Evolutionary conservation across 2,888 invertebrate species (phyloP).

Genomic region (Agriopis aurantiaria): DNA sequence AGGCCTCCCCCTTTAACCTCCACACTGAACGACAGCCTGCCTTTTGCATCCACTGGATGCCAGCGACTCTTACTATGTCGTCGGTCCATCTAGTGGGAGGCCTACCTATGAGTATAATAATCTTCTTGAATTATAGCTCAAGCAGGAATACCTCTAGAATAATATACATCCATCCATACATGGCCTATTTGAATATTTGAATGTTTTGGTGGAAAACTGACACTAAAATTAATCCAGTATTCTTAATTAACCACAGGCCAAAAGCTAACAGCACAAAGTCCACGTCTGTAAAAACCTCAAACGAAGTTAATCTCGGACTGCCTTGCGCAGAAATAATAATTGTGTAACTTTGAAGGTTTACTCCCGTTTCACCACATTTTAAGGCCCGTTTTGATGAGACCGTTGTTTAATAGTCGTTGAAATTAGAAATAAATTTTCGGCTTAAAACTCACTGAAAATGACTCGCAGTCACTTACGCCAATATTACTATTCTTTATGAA

Average conservation of each 20-base stretch:
- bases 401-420: neutral
- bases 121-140: too few species aligned
- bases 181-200: too few species aligned
- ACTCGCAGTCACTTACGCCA: neutral
- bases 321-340: conserved; percentile 52
- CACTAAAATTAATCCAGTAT: too few species aligned
- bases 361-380: conserved; percentile 40
- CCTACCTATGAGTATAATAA: too few species aligned
- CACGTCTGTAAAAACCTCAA: conserved; percentile 16
- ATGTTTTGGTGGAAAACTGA: too few species aligned
- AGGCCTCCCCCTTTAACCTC: too few species aligned
- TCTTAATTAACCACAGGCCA: neutral
- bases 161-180: too few species aligned
- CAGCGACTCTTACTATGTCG: too few species aligned
- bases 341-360: conserved; percentile 54
- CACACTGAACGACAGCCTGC: too few species aligned
- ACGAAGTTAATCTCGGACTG: conserved; percentile 26
- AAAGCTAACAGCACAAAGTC: conserved; percentile 3
- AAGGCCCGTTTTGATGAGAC: conserved; percentile 12
- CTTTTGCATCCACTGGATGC: too few species aligned
- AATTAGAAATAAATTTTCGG: neutral
- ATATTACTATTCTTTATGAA: neutral
- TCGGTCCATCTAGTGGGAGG: too few species aligned
- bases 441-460: neutral
- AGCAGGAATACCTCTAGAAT: too few species aligned